Evolutionary conservation across 2,797 vertebrate genomes (phyloP), one percentile per base, ranked within the genome.

Genomic region (Muraenolepis orangiensis): DNA sequence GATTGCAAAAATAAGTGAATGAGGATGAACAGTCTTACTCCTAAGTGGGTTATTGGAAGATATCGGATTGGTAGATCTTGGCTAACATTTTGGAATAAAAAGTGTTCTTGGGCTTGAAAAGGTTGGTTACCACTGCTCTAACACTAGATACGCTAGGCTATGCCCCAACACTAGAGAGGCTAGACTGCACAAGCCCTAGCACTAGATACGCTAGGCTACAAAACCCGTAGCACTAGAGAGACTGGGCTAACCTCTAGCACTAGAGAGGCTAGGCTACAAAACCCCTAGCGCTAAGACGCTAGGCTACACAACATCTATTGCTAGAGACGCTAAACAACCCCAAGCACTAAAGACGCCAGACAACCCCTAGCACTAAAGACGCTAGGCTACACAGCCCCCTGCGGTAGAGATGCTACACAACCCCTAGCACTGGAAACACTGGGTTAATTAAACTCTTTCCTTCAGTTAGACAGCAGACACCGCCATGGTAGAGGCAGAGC

Each of bases 101-200:
- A n/a, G n/a, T n/a, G n/a, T n/a, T n/a, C n/a, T n/a, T n/a, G n/a
- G n/a, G n/a, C n/a, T n/a, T n/a, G n/a, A n/a, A n/a, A n/a, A n/a
- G n/a, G n/a, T n/a, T n/a, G n/a, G n/a, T n/a, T n/a, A n/a, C n/a
- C n/a, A n/a, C n/a, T n/a, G n/a, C 42, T 16, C 42, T 46, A 46
- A 3, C 42, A 14, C 42, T 46, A 18, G 42, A 46, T 46, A 46
- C 14, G 42, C 42, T 81, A 79, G 69, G 71, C 20, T 26, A 64
- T 23, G n/a, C n/a, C 23, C 61, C 12, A 4, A 2, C 61, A 11
- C 61, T 28, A 1, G 12, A 26, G 26, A 66, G 26, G 26, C 42
- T 20, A 51, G 16, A 5, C 42, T 12, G n/a, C n/a, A n/a, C n/a
- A n/a, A 46, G 14, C 42, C 42, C 40, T 42, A 42, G 40, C 13